Evolutionary conservation across 2,888 invertebrate genomes (phyloP), one percentile per base, ranked within the genome.

Genomic region (Salpingus planirostris): DNA sequence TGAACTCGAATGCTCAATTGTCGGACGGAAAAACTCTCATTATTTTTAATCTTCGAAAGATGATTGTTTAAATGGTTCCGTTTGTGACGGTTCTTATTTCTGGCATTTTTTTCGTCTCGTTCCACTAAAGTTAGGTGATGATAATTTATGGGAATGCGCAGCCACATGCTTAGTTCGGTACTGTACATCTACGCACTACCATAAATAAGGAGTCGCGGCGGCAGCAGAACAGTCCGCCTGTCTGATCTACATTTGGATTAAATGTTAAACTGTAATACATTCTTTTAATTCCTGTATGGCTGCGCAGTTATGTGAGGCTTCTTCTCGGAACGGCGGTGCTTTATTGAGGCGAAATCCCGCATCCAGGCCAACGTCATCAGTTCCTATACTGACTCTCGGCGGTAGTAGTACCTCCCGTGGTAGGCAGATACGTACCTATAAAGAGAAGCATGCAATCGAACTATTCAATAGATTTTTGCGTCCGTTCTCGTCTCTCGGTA

Each of bases 181-280:
- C 50, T 48, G 54, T 52, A 49, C 50, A 47, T 50, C 47, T 46
- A 44, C 46, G 44, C 49, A 45, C 42, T 42, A 44, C 50, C 40
- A 54, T 54, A 56, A 54, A 56, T 56, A 54, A 53, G 44, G 40
- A 41, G 40, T 32, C 42, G 45, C 40, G 38, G 38, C 35, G 31
- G 40, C 48, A 18, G 23, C 23, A 41, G 43, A 45, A 44, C 40
- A 47, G 40, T 42, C 46, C 47, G 47, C 43, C 48, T 53, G 52
- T 54, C 54, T 42, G 57, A 57, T 56, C 55, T 54, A 53, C 55
- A 54, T 57, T 56, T 51, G 57, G 55, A 56, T 56, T 57, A 57
- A 57, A 57, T 50, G 55, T 55, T 54, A 56, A 56, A 57, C 54
- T 54, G 55, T 55, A 54, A 52, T 54, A 52, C 57, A 54, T 55